Base-by-base conservation (phyloP, 1,140 invertebrate genomes). In the Plectrocnemia conspersa region DNA sequence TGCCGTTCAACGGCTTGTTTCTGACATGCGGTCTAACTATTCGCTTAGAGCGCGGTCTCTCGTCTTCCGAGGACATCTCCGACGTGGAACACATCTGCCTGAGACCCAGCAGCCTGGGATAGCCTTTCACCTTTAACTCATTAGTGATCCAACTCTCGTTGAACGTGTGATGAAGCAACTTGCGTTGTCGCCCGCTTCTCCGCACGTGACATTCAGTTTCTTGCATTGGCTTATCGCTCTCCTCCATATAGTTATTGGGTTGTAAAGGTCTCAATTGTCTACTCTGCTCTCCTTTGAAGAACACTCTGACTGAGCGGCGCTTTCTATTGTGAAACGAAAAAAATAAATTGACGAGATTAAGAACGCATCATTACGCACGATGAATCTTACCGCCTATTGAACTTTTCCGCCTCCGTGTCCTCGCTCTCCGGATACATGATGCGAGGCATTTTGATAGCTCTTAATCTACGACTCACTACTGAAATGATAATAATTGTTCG, bases 61-160 rank as follows among this genome's bases (percentile, higher is more conserved):
- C 59, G 58, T 76, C 74, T 9, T 72, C 72, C 0, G 71, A 73
- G 21, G 68, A 66, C 21, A 65, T 72, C 36, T 72, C 70, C 49
- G 73, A 71, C 0, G 70, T 73, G 0, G 74, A 73, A 44, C 67
- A 70, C 15, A 68, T 68, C 0, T 64, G 68, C 2, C 64, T 67
- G 42, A 70, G 69, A 18, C 47, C 46, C 41, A 71, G 74, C 4
- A 74, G 62, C 27, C 74, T 69, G 0, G 74, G 74, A 50, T 76
- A 76, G 0, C 74, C 74, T 40, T 74, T 74, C 4, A 76, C 74
- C 54, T 76, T 76, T 23, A 76, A 60, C 55, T 76, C 74, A 52
- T 76, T 75, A n/a, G 74, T 76, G 38, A 76, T 76, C 74, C 74
- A 76, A 58, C 73, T 75, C 61, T 76, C 74, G 41, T 76, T 76